Evolutionary conservation across 1,140 invertebrate species (phyloP), one percentile per base, ranked within the genome.

Genomic region (Bombus confusus): DNA sequence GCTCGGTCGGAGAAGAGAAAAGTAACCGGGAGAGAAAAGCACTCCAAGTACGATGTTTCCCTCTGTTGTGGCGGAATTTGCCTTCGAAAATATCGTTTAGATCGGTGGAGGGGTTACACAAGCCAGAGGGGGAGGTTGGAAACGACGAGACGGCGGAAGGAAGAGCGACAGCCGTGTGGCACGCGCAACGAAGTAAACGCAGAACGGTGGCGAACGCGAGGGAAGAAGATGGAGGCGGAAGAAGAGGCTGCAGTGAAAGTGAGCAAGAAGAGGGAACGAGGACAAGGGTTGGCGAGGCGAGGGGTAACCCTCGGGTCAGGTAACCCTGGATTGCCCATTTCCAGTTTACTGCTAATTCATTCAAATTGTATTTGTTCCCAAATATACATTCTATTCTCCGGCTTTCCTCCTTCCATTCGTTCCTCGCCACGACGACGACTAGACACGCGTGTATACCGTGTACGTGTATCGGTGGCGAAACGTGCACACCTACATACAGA

Each of bases 261-360:
- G 73, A 87, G 41, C 62, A 73, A 73, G 39, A 52, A 31, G 37
- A 31, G 73, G 41, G 41, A 52, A 22, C 18, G 25, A 25, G 18
- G 59, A 28, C 22, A 22, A 2, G 71, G 43, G 22, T 25, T 8
- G 47, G 75, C 47, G 80, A 75, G 59, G 79, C n/a, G 68, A 75
- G 79, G 59, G 74, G 77, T 77, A 76, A 89, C 82, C 89, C 71
- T 66, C 75, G 86, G 77, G 87, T 90, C 86, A 88, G 89, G 86
- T 93, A 89, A 91, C 85, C 88, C 86, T 83, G 72, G 86, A 92
- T 92, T 87, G 91, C 88, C 90, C 88, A 92, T 93, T 93, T 92
- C 88, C 88, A 91, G 87, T 92, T 94, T 94, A 94, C 91, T 94
- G 93, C 93, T 94, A 94, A 94, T 94, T 94, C 92, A 94, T 94